Percentiles rank a stretch among this genome's conserved stretches.
Conservation (phyloP, 2,113 vertebrate species). For the Calyptomena viridis region DNA sequence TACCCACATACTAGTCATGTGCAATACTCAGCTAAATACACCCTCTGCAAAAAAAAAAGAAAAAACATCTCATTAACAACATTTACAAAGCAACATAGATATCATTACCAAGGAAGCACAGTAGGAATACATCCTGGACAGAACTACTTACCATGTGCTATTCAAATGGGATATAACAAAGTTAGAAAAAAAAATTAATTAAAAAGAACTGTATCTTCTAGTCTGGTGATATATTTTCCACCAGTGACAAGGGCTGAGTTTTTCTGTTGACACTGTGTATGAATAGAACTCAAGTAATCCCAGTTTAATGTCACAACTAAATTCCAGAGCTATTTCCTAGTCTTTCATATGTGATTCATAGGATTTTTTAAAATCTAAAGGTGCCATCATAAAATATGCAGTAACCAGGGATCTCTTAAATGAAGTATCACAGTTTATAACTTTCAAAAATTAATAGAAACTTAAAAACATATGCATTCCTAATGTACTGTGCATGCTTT, state of each 20-base stretch:
- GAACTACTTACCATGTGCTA: not conserved
- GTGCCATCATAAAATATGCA: not conserved
- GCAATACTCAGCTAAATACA: not conserved
- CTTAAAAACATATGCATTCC: not conserved
- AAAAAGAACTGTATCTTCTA: not conserved
- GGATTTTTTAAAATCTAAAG: not conserved
- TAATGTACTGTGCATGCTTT: not conserved
- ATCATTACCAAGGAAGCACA: not conserved
- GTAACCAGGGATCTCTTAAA: not conserved
- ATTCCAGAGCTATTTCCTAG: not conserved
- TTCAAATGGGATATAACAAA: not conserved
- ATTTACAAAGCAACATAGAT: not conserved
- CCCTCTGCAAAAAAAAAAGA: not conserved
- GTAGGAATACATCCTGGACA: not conserved
- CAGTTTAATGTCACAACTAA: not conserved
- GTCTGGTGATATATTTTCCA: not conserved
- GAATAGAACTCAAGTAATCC: not conserved
- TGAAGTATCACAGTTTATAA: not conserved
- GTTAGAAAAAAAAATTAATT: not conserved
- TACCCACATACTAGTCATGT: not conserved
- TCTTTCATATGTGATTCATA: not conserved
- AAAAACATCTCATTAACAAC: not conserved
- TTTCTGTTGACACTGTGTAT: not conserved
- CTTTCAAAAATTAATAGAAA: not conserved
- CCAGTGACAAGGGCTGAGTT: not conserved